Evolutionary conservation across 2,113 vertebrate genomes (phyloP).

Genomic region (Girardinichthys multiradiatus): DNA sequence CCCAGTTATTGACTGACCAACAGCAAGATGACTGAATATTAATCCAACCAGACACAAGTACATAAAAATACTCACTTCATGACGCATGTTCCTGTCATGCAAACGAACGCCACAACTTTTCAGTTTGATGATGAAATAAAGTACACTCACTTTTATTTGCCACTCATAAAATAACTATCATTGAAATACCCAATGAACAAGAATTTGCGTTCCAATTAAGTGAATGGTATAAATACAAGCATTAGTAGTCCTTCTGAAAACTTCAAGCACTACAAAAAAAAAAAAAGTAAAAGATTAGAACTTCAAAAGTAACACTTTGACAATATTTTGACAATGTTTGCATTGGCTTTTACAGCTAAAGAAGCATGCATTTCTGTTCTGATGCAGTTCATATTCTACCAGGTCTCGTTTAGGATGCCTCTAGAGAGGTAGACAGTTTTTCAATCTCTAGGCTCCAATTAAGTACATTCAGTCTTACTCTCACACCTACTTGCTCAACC

Average conservation of each 20-base stretch:
- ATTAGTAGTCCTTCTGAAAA: conserved; percentile 71
- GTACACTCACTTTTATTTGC: conserved; percentile 24
- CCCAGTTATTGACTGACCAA: conserved; percentile 36
- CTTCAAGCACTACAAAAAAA: conserved; percentile 45
- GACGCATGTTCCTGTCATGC: conserved; percentile 55
- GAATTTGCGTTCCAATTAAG: conserved; percentile 38
- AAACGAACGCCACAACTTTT: conserved; percentile 57
- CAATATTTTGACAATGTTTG: conserved; percentile 25
- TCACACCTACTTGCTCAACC: conserved; percentile 43
- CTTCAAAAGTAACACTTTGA: conserved; percentile 53
- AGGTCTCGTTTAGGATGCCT: conserved; percentile 45
- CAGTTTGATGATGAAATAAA: conserved; percentile 40
- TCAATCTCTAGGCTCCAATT: conserved; percentile 47
- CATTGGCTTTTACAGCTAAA: conserved; percentile 24
- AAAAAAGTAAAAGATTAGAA: conserved; percentile 30
- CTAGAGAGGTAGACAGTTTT: conserved; percentile 68
- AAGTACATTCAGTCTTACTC: conserved; percentile 47
- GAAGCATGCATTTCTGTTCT: conserved; percentile 56
- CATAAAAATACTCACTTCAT: conserved; percentile 63
- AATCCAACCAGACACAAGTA: conserved; percentile 52
- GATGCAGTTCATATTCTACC: conserved; percentile 36
- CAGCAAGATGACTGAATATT: conserved; percentile 40
- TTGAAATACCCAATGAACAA: conserved; percentile 57
- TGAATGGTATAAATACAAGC: conserved; percentile 56
- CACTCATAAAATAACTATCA: conserved; percentile 51